Base-by-base conservation (phyloP, 1,140 invertebrate species). In the Palaemon carinicauda region DNA sequence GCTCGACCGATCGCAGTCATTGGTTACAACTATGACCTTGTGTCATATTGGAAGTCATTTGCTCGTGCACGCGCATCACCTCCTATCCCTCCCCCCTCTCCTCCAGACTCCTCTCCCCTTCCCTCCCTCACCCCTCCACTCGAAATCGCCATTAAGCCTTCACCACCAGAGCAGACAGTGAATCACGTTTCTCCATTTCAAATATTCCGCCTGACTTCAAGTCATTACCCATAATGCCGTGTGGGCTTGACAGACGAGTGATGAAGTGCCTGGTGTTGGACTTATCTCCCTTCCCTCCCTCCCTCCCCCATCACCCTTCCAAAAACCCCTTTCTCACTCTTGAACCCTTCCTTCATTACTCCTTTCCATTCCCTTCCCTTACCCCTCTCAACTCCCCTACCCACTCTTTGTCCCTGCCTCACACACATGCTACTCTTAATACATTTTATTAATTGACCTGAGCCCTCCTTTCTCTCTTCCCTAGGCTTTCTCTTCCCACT, bases 141-240 rank as follows among this genome's bases (percentile, higher is more conserved):
- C 75, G 24, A 24, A 41, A 52, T 24, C 33, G 52, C 75, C 41
- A 52, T 41, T 41, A 51, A 50, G 21, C 33, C 80, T 75, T 80
- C 74, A 78, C 51, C 52, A 79, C 74, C 69, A 65, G 77, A n/a
- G 60, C 73, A 52, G 33, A 56, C 80, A 87, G 71, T 87, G 80
- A 87, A 87, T 87, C 86, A 87, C 80, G 74, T 80, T 86, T 53
- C 71, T 77, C 80, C 85, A 82, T 87, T 87, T 87, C 85, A 87
- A 87, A 87, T 81, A 75, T 81, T 80, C 79, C 77, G 85, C 79
- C 79, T 80, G 80, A 87, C 84, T 78, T 80, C 60, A 74, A 80
- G 77, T 80, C 84, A 87, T 87, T 87, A 87, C 84, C 84, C 84
- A 87, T 75, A 87, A 87, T 87, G 84, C 78, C 71, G 84, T 50